Evolutionary conservation across 2,797 vertebrate species (phyloP).

Genomic region (Peromyscus melanophrys): DNA sequence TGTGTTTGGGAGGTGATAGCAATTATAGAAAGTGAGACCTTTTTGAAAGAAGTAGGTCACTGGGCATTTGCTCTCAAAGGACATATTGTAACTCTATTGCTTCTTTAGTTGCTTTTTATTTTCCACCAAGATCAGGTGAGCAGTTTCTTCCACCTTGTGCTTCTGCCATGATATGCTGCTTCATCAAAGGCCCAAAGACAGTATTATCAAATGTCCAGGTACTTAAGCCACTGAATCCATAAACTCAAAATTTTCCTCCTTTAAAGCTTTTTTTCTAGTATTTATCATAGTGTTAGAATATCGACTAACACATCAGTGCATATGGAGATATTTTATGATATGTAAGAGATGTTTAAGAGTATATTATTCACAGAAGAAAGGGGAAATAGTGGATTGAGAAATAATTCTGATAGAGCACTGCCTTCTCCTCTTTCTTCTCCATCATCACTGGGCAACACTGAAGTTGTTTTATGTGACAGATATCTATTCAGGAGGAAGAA

Average conservation of each 20-base stretch:
- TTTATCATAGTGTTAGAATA: background rate
- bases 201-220: background rate
- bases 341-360: background rate
- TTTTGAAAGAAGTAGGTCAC: background rate
- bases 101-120: too few species aligned
- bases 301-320: fast-evolving
- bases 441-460: background rate
- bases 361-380: background rate
- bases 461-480: background rate
- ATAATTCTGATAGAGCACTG: background rate
- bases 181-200: background rate
- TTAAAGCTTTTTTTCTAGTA: background rate
- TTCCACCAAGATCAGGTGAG: background rate
- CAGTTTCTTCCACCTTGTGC: background rate
- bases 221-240: background rate
- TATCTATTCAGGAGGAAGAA: background rate
- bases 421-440: background rate
- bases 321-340: background rate
- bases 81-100: too few species aligned
- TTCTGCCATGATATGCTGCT: background rate
- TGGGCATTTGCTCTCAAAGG: background rate
- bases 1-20: background rate
- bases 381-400: background rate
- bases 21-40: background rate
- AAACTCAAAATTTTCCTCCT: background rate